phyloP scores from a whole-genome alignment of 2,888 invertebrate genomes.

The Ormyrus pomaceus region DNA sequence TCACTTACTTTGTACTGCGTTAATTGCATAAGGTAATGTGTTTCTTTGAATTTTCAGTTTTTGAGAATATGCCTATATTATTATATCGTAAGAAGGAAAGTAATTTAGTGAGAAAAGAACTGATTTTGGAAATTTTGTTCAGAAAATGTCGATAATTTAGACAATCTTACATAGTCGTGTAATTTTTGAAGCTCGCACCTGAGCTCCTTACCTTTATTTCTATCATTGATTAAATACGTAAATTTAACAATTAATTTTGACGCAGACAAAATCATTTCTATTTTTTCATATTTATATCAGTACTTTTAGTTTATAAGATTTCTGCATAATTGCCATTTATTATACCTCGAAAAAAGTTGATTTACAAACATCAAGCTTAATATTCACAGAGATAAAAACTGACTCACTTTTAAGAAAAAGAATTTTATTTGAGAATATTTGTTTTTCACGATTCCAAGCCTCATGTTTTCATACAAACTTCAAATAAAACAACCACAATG shows the following conservation, averaged over 20 bases:
- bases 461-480: conserved; percentile 20
- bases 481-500: neutral
- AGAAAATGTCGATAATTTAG: conserved; percentile 13
- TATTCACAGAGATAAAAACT: too few relatives aligned
- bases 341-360: conserved; percentile 41
- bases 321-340: conserved; percentile 51
- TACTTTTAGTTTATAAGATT: conserved; percentile 18
- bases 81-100: neutral
- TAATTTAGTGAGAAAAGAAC: neutral
- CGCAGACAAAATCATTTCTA: conserved; percentile 13
- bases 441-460: conserved; percentile 37
- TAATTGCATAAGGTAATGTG: conserved; percentile 16
- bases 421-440: conserved; percentile 47
- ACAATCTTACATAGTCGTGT: conserved; percentile 9
- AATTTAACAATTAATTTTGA: conserved; percentile 27
- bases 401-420: neutral
- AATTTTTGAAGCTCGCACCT: neutral
- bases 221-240: conserved; percentile 19
- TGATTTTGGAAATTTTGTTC: neutral
- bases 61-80: neutral
- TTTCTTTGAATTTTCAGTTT: conserved; percentile 1
- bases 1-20: conserved; percentile 14
- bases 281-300: conserved; percentile 25
- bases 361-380: too few relatives aligned
- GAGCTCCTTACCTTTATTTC: conserved; percentile 20